These are phyloP conservation scores for Melanotaenia duboulayi DNA, from an alignment of 2,113 vertebrate species.

Conservation along the genomic window DNA sequence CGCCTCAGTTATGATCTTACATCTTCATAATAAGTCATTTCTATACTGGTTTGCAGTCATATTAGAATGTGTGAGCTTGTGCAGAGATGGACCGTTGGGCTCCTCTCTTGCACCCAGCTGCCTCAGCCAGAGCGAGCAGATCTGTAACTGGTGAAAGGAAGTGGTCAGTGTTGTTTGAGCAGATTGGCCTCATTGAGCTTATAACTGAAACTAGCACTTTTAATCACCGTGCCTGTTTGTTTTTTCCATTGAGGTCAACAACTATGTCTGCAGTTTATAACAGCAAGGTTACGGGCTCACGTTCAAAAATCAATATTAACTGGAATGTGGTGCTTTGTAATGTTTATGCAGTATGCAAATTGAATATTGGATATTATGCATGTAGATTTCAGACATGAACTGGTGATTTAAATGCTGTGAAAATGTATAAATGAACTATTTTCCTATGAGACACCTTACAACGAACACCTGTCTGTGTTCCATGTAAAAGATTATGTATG, in stretches of 20 bases:
- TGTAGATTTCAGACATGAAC: background rate
- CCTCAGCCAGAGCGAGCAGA: conserved; percentile 21
- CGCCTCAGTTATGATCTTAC: background rate
- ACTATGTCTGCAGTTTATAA: conserved; percentile 14
- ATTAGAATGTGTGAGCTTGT: conserved; percentile 1
- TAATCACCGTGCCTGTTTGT: conserved; percentile 39
- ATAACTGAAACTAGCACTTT: conserved; percentile 76
- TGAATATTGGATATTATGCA: background rate
- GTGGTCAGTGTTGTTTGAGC: conserved; percentile 81
- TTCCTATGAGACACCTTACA: too few relatives aligned
- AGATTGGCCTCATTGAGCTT: conserved; percentile 65
- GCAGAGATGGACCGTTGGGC: conserved; percentile 34
- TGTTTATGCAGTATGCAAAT: background rate
- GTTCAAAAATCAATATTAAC: background rate
- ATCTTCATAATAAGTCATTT: conserved; percentile 5
- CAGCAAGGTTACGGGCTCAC: background rate
- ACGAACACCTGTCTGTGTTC: too few relatives aligned
- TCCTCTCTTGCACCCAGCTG: conserved; percentile 9
- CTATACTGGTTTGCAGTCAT: background rate
- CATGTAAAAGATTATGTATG: too few relatives aligned
- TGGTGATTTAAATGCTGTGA: too few relatives aligned
- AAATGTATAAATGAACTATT: too few relatives aligned
- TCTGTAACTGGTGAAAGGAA: conserved; percentile 75
- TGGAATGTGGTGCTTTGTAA: background rate
- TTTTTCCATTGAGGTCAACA: conserved; percentile 56